A percentile compares a stretch with the other conserved stretches of the same genome.
phyloP scores from a whole-genome alignment of 2,797 vertebrate species.

The Crax fasciolata region DNA sequence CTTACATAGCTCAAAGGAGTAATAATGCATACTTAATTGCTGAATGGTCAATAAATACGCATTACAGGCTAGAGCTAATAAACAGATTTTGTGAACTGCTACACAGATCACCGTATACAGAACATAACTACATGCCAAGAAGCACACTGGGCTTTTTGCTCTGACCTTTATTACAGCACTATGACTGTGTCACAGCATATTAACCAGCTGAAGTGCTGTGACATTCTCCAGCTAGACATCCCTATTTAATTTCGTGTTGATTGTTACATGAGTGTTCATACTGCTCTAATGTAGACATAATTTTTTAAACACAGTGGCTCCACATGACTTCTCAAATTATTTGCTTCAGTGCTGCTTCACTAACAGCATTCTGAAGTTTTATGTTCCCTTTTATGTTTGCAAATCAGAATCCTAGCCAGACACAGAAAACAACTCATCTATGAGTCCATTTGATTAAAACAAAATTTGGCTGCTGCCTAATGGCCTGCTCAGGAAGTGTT shows the following conservation, averaged over 20 bases:
- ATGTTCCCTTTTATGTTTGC: constrained; percentile 23
- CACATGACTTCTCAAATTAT: not conserved
- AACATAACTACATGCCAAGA: not conserved
- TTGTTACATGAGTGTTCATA: not conserved
- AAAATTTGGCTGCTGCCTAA: constrained; percentile 72
- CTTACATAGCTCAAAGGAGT: not conserved
- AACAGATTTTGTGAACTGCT: not conserved
- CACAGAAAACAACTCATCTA: constrained; percentile 52
- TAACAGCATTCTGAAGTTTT: constrained; percentile 1
- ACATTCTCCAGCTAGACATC: not conserved
- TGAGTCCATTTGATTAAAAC: constrained; percentile 58
- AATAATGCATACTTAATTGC: not conserved
- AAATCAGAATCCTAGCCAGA: constrained; percentile 62
- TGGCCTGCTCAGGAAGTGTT: constrained; percentile 67
- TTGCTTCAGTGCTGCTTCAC: not conserved
- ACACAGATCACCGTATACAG: not conserved
- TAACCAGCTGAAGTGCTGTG: not conserved
- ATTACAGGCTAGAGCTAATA: too few species aligned
- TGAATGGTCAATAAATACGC: not conserved
- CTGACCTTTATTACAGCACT: not conserved
- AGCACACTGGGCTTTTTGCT: not conserved
- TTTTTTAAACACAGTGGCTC: not conserved
- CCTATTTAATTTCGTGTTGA: not conserved
- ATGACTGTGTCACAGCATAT: not conserved
- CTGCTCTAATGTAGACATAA: rapidly evolving